These are phyloP conservation scores for Virgularia gustaviana DNA, from an alignment of 92 coral and sea anemone species.

Conservation along the genomic window DNA sequence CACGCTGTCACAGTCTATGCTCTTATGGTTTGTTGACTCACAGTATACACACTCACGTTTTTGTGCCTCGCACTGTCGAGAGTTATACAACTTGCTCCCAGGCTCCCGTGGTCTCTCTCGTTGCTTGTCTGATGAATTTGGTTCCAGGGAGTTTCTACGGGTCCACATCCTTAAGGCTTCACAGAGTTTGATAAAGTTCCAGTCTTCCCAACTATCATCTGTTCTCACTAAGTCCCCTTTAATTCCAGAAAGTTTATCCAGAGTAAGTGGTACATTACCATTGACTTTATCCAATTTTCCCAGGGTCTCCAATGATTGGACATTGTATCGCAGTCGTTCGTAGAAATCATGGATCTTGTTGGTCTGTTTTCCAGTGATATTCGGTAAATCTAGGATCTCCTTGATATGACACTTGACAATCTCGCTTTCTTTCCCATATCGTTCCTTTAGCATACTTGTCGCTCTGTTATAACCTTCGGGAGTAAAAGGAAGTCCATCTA, in stretches of 20 bases:
- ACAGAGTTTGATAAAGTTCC: constrained; percentile 27
- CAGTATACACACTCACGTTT: constrained; percentile 42
- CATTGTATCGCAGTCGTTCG: background rate
- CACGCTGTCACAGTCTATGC: constrained; percentile 10
- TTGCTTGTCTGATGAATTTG: background rate
- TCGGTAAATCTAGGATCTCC: background rate
- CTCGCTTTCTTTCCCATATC: constrained; percentile 19
- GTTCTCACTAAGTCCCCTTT: constrained; percentile 16
- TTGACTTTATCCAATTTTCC: constrained; percentile 14
- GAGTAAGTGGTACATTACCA: constrained; percentile 18
- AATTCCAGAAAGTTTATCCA: constrained; percentile 34
- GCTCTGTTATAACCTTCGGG: constrained; percentile 20
- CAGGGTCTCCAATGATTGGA: constrained; percentile 23
- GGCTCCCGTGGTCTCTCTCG: background rate
- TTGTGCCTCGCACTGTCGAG: background rate
- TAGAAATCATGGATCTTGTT: background rate
- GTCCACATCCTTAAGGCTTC: constrained; percentile 21
- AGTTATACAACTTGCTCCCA: background rate
- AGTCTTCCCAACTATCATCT: constrained; percentile 32
- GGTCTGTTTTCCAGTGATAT: background rate
- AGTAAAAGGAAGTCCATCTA: constrained; percentile 13
- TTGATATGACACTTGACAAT: background rate
- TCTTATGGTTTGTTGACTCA: constrained; percentile 25
- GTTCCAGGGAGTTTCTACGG: background rate
- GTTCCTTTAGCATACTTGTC: background rate